Evolutionary conservation across 1,140 invertebrate genomes (phyloP).

Genomic region (Apis laboriosa): DNA sequence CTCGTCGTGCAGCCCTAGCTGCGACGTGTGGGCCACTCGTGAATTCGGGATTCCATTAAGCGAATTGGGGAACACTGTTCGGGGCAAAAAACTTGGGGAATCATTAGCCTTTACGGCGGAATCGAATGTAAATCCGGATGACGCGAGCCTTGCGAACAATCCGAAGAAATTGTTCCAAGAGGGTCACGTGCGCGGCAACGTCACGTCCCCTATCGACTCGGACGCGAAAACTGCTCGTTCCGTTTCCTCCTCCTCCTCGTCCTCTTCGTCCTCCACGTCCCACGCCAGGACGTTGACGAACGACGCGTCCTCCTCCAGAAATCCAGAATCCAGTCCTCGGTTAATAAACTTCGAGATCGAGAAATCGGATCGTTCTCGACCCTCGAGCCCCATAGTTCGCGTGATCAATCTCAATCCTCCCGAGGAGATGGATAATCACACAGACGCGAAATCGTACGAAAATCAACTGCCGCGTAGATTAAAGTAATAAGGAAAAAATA

Average conservation of each 20-base stretch:
- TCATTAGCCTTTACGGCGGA: constrained; percentile 57
- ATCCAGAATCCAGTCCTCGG: background rate
- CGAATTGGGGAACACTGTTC: constrained; percentile 68
- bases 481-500: constrained; percentile 1
- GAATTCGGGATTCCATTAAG: constrained; percentile 77
- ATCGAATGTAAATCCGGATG: constrained; percentile 63
- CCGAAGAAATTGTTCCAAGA: constrained; percentile 64
- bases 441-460: background rate
- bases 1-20: constrained; percentile 69
- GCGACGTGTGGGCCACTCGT: constrained; percentile 79
- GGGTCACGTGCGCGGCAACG: constrained; percentile 38
- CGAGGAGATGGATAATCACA: constrained; percentile 3
- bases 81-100: constrained; percentile 64
- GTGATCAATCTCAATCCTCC: constrained; percentile 35
- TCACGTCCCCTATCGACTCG: constrained; percentile 28
- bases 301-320: constrained; percentile 10
- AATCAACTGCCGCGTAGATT: constrained; percentile 34
- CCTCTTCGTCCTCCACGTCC: constrained; percentile 53
- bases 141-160: constrained; percentile 64
- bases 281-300: constrained; percentile 33
- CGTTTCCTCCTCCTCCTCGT: constrained; percentile 59
- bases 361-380: constrained; percentile 50
- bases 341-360: constrained; percentile 17
- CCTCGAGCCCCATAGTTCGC: constrained; percentile 57
- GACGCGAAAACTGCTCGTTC: constrained; percentile 51